Conservation (phyloP, 1,140 invertebrate genomes). For the Drosophila ohnishii region DNA sequence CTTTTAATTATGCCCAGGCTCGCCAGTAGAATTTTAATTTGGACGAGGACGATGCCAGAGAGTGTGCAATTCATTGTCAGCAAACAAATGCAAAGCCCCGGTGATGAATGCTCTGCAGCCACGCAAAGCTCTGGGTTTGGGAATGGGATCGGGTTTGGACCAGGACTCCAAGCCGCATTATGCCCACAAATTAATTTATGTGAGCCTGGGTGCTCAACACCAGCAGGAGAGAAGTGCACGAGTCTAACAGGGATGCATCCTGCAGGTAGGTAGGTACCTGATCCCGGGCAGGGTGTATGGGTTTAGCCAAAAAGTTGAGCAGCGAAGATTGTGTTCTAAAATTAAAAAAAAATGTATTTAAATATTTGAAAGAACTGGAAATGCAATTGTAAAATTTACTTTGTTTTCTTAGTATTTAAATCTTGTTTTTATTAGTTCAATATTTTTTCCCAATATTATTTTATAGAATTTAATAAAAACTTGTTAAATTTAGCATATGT, state of each 20-base stretch:
- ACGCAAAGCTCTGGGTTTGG: slow-evolving; percentile 60
- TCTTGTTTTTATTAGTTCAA: too few species aligned
- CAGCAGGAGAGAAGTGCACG: slow-evolving; percentile 23
- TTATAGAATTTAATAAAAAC: too few species aligned
- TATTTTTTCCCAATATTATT: too few species aligned
- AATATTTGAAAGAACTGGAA: neutral
- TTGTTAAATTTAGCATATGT: too few species aligned
- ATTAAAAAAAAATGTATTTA: neutral
- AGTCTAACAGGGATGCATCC: slow-evolving; percentile 2
- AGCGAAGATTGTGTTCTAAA: too few species aligned
- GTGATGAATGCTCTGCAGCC: slow-evolving; percentile 77
- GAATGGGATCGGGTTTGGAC: neutral
- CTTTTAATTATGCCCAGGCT: slow-evolving; percentile 70
- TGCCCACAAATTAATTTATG: slow-evolving; percentile 80
- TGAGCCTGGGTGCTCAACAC: slow-evolving; percentile 31
- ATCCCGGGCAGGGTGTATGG: neutral
- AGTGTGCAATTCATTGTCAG: slow-evolving; percentile 82
- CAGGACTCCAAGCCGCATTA: slow-evolving; percentile 72
- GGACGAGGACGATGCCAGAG: slow-evolving; percentile 15
- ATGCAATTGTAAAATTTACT: neutral
- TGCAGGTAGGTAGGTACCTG: too few species aligned
- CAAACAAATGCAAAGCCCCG: slow-evolving; percentile 74
- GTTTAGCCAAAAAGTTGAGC: neutral
- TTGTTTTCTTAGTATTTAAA: too few species aligned
- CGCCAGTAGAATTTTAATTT: slow-evolving; percentile 73